Conservation (phyloP, 2,113 vertebrate species). For the Tychaedon coryphoeus region DNA sequence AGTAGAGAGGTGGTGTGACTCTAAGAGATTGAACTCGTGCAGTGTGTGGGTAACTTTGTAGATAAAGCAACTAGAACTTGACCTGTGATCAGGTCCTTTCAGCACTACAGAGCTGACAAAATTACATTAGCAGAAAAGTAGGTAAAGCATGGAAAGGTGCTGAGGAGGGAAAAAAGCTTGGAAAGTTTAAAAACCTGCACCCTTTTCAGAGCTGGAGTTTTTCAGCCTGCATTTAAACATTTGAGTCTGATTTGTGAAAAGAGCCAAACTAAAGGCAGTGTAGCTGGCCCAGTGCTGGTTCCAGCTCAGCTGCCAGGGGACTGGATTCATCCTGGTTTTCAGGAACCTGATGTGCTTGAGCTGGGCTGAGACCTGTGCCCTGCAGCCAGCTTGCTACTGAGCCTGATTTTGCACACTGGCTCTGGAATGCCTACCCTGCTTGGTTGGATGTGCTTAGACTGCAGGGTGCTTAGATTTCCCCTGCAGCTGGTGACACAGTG, state of each 20-base stretch:
- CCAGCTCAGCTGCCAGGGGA: neutral
- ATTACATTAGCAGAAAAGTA: neutral
- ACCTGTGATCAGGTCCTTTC: neutral
- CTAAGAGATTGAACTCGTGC: neutral
- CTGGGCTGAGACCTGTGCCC: neutral
- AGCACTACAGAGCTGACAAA: neutral
- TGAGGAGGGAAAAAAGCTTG: neutral
- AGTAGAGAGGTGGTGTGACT: neutral
- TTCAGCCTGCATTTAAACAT: neutral
- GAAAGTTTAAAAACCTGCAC: neutral
- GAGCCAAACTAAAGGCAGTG: neutral
- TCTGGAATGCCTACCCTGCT: neutral
- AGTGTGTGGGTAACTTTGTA: neutral
- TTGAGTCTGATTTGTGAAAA: neutral
- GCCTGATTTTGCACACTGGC: neutral
- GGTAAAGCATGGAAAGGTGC: neutral
- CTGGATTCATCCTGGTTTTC: neutral
- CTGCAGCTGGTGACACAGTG: neutral
- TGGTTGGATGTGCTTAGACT: neutral
- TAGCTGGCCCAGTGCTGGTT: neutral
- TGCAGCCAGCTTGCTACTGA: rapidly evolving
- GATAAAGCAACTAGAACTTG: neutral
- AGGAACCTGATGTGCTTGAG: neutral
- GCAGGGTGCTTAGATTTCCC: neutral
- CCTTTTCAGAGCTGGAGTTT: neutral